phyloP scores from a whole-genome alignment of 2,113 vertebrate genomes.

The Acanthochromis polyacanthus region DNA sequence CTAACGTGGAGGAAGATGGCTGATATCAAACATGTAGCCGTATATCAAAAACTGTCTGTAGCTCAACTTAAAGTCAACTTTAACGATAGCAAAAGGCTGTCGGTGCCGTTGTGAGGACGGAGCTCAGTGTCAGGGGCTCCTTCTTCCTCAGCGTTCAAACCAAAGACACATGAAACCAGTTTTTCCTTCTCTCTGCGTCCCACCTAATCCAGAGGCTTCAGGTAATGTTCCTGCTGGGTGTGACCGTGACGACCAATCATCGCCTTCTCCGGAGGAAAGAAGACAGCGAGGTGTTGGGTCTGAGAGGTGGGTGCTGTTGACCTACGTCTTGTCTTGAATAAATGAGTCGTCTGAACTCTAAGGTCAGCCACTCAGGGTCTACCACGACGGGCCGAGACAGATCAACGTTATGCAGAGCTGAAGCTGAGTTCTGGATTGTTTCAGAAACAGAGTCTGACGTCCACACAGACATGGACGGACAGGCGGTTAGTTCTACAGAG shows the following conservation, averaged over 20 bases:
- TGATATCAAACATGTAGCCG: slow-evolving; percentile 11
- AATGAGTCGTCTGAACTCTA: slow-evolving; percentile 59
- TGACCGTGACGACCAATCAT: slow-evolving; percentile 24
- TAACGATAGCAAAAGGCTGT: not conserved
- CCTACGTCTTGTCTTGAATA: slow-evolving; percentile 39
- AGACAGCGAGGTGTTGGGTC: slow-evolving; percentile 37
- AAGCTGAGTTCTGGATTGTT: slow-evolving; percentile 47
- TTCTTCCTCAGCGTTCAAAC: slow-evolving; percentile 50
- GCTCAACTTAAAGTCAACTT: not conserved
- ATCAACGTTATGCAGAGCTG: slow-evolving; percentile 34
- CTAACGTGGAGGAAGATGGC: not conserved
- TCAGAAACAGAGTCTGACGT: slow-evolving; percentile 18
- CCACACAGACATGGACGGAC: slow-evolving; percentile 41
- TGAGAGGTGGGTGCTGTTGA: slow-evolving; percentile 17
- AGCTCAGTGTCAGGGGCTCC: slow-evolving; percentile 4
- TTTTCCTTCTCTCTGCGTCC: slow-evolving; percentile 63
- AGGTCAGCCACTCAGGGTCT: slow-evolving; percentile 55
- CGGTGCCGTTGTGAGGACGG: not conserved
- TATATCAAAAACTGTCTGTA: not conserved
- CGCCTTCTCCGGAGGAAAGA: slow-evolving; percentile 45
- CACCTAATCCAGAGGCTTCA: slow-evolving; percentile 31
- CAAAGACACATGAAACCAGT: slow-evolving; percentile 57
- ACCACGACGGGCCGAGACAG: slow-evolving; percentile 45
- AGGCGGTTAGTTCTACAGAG: slow-evolving; percentile 47
- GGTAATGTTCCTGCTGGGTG: not conserved